Percentiles rank a stretch among this genome's conserved stretches.
phyloP scores from a whole-genome alignment of 2,888 invertebrate species.

The Margaritifera margaritifera region DNA sequence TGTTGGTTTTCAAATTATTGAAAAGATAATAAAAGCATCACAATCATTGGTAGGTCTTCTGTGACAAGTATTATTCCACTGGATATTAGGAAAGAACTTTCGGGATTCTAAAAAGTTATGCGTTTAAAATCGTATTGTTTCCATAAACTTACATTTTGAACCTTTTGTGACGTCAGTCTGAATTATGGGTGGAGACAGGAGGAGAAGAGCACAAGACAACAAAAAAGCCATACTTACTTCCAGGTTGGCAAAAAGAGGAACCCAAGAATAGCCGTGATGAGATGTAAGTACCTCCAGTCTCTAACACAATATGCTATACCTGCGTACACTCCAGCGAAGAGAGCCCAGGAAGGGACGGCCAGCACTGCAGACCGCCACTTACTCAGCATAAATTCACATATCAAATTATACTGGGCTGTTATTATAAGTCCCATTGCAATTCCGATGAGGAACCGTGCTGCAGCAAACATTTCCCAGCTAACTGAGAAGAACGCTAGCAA shows the following conservation, averaged over 20 bases:
- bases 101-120: too few species aligned
- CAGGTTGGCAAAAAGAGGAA: constrained; percentile 33
- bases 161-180: background rate
- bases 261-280: constrained; percentile 32
- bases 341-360: constrained; percentile 41
- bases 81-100: too few species aligned
- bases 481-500: constrained; percentile 22
- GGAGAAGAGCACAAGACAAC: background rate
- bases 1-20: too few species aligned
- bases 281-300: constrained; percentile 43
- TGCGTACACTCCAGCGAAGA: constrained; percentile 32
- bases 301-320: constrained; percentile 29
- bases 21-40: too few species aligned
- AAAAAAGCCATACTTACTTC: constrained; percentile 26
- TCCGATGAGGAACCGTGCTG: constrained; percentile 32
- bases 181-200: background rate
- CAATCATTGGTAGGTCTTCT: too few species aligned
- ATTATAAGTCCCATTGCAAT: constrained; percentile 27
- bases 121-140: too few species aligned
- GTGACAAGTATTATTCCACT: too few species aligned
- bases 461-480: constrained; percentile 37
- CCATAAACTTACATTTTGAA: too few species aligned
- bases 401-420: constrained; percentile 20
- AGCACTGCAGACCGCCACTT: constrained; percentile 40
- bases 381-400: constrained; percentile 38